Base-by-base conservation (phyloP, 2,888 invertebrate genomes). In the Tridacna crocea region DNA sequence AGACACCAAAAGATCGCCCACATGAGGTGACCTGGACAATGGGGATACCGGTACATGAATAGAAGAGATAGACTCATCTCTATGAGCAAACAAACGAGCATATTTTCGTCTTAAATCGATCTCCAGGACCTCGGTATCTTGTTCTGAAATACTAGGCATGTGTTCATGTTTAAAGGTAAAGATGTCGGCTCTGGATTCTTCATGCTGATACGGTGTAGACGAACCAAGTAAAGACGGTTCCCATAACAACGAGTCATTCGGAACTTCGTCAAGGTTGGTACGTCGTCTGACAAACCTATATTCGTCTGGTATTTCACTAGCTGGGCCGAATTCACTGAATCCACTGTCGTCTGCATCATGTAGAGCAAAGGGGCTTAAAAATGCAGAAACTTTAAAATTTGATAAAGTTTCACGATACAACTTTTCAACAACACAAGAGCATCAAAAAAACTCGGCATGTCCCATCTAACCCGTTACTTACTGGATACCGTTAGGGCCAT, bases 311-410 rank as follows among this genome's bases (percentile, higher is more conserved):
- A n/a, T 4, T 17, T 76, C 76, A 24, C 27, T 51, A 58, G 24
- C n/a, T n/a, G 47, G 75, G 68, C 66, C 73, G 22, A 72, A 60
- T 55, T 84, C 84, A 15, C 76, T 66, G 72, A 80, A 84, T 15
- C 84, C 84, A 77, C 84, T 84, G 65, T 84, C 84, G 58, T 84
- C 74, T 26, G 75, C 80, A 61, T 46, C 60, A 46, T 63, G n/a
- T n/a, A 58, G 19, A 19, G 74, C 36, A 36, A 36, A 36, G 3
- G 36, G 36, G 36, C 36, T 36, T 36, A 36, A 36, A 36, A 36
- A 36, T 36, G 8, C 36, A 36, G 36, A 36, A 36, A 36, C 36
- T 36, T 36, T 36, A 36, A 36, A 36, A 4, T 8, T 36, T 36
- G 36, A 36, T 36, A 4, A 4, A 36, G 36, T 36, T 36, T 36